Evolutionary conservation across 2,888 invertebrate genomes (phyloP).

Genomic region (Drosophila robusta): DNA sequence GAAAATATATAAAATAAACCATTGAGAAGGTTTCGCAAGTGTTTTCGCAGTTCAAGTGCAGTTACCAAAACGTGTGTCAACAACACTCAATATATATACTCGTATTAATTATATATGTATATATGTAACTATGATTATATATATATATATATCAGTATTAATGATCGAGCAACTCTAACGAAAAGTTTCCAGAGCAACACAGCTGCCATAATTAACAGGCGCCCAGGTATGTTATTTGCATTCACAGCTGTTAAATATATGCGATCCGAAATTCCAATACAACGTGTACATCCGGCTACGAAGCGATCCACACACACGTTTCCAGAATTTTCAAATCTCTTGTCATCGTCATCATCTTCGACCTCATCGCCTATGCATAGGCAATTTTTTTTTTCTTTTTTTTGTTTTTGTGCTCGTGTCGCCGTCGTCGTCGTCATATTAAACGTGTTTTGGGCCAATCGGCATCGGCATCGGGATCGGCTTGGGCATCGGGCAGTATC

Average conservation of each 20-base stretch:
- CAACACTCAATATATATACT: constrained; percentile 19
- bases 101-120: constrained; percentile 10
- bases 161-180: constrained; percentile 54
- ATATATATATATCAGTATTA: constrained; percentile 10
- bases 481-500: constrained; percentile 11
- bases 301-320: constrained; percentile 43
- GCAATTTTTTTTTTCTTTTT: constrained; percentile 36
- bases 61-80: constrained; percentile 51
- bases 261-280: constrained; percentile 30
- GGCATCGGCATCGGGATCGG: constrained; percentile 1
- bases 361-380: constrained; percentile 64
- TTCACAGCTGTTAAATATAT: constrained; percentile 61
- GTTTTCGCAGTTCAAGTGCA: constrained; percentile 61
- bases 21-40: constrained; percentile 53
- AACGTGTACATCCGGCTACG: constrained; percentile 60
- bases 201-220: constrained; percentile 31
- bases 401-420: constrained; percentile 27
- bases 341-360: constrained; percentile 43
- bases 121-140: constrained; percentile 2
- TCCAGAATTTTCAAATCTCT: constrained; percentile 67
- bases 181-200: constrained; percentile 19
- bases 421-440: constrained; percentile 19
- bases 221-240: constrained; percentile 67
- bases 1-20: constrained; percentile 13
- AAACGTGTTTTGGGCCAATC: constrained; percentile 66